Percentiles rank a stretch among this genome's conserved stretches.
Conservation (phyloP, 2,113 vertebrate genomes). For the Sinocyclocheilus grahami region DNA sequence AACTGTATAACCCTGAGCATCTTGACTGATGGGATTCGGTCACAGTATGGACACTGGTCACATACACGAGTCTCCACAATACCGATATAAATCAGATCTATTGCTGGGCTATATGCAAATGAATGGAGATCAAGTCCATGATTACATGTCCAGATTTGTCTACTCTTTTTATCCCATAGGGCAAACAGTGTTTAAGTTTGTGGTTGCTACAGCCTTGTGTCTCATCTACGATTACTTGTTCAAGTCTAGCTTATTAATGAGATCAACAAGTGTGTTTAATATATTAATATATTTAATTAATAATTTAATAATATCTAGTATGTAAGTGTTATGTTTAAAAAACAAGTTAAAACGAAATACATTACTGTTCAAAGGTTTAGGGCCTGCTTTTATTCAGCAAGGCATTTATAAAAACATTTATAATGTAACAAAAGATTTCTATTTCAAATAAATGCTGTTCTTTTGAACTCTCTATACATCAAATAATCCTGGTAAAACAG, state of each 20-base stretch:
- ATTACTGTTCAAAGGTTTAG: too few species aligned
- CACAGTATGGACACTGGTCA: neutral
- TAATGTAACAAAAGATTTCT: too few species aligned
- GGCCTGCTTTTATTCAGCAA: too few species aligned
- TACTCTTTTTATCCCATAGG: neutral
- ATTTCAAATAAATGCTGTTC: too few species aligned
- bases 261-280: too few species aligned
- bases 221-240: neutral
- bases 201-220: neutral
- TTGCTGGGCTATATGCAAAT: slow-evolving; percentile 8
- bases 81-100: neutral
- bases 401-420: too few species aligned
- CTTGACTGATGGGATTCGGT: neutral
- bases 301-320: neutral
- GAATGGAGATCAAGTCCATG: neutral
- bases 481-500: too few species aligned
- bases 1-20: neutral
- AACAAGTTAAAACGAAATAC: too few species aligned
- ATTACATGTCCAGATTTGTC: neutral
- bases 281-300: neutral
- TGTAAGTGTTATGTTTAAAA: neutral
- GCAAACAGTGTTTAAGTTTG: neutral
- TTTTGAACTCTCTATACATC: too few species aligned
- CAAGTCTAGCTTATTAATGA: neutral
- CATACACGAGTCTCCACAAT: neutral